Evolutionary conservation across 2,888 invertebrate species (phyloP), one percentile per base, ranked within the genome.

Genomic region (Leptinotarsa haldemani): DNA sequence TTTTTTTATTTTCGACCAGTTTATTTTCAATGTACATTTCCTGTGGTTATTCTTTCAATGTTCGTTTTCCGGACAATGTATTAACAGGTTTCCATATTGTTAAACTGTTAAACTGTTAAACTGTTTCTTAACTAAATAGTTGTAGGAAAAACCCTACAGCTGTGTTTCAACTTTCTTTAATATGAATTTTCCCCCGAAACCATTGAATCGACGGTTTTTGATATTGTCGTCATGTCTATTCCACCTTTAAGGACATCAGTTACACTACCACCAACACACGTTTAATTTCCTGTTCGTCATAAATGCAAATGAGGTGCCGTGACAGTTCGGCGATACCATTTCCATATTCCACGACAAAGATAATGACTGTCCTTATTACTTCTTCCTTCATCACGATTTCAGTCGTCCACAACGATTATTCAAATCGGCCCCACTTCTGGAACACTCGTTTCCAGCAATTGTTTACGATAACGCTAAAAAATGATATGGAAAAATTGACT

Each of bases 251-350:
- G 22, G 20, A 16, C 56, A 68, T 68, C 68, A 68, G 58, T 68
- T 47, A 53, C 68, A 40, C 56, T 20, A 46, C 56, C 18, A 68
- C 9, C 20, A 46, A 46, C 65, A 73, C 77, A 76, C 77, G 77
- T 77, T 78, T 78, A 78, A 78, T 78, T 78, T 78, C 78, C 78
- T 78, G 78, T 73, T 53, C 56, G 75, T 75, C 74, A 77, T 71
- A 77, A 76, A 78, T 77, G 78, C 61, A 77, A 78, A 78, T 69
- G 71, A 74, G 72, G 52, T 79, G 71, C 70, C 78, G 79, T 78
- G 79, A 78, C 77, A 77, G 65, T 74, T 65, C 68, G 56, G 69
- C 52, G 63, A 71, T 73, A 76, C 74, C 73, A 78, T 79, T 79
- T 79, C 77, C 79, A 79, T 79, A 78, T 77, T 76, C 74, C 30